Evolutionary conservation across 2,797 vertebrate genomes (phyloP).

Genomic region (Trachops cirrhosus): DNA sequence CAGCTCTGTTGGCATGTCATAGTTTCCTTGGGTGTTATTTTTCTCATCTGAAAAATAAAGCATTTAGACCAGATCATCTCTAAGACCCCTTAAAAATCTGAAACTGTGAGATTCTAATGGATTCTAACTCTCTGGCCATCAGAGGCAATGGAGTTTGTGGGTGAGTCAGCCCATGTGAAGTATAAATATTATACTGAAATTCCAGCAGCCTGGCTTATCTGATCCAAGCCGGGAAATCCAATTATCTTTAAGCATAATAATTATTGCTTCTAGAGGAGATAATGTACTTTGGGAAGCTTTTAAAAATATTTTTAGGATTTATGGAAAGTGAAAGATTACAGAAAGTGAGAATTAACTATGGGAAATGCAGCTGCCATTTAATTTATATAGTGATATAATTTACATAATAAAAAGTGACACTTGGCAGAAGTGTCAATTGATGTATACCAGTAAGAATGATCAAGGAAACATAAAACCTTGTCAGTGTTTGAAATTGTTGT

Average conservation of each 20-base stretch:
- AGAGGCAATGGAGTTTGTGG: not conserved
- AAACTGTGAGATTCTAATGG: not conserved
- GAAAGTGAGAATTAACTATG: not conserved
- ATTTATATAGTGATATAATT: not conserved
- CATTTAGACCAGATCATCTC: not conserved
- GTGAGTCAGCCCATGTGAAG: not conserved
- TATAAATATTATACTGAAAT: not conserved
- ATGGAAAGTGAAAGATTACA: not conserved
- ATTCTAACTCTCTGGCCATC: not conserved
- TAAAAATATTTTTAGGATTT: not conserved
- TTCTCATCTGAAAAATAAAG: not conserved
- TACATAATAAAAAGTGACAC: not conserved
- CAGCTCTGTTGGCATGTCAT: not conserved
- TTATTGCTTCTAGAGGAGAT: constrained; percentile 12
- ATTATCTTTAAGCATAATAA: not conserved
- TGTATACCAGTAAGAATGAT: not conserved
- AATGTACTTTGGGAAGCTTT: not conserved
- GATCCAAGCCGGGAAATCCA: not conserved
- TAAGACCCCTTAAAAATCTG: not conserved
- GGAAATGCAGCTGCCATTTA: not conserved
- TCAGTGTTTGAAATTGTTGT: not conserved
- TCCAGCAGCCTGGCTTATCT: not conserved
- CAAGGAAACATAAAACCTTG: not conserved
- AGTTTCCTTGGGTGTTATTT: not conserved
- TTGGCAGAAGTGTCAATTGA: not conserved